Evolutionary conservation across 2,113 vertebrate genomes (phyloP).

Genomic region (Zosterops pallidus): DNA sequence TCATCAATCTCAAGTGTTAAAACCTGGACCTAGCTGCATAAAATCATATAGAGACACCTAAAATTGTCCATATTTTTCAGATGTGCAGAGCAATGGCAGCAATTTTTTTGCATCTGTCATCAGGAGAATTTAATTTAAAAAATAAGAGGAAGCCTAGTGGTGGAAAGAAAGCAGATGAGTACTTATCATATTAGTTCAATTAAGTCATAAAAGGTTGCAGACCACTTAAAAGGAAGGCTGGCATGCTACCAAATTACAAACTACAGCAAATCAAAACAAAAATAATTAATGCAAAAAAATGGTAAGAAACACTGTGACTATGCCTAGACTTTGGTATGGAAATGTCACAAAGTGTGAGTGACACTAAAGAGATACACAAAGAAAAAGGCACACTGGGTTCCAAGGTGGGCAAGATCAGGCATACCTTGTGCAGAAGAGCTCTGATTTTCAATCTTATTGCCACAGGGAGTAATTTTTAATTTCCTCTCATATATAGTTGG

Average conservation of each 20-base stretch:
- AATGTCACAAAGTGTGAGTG: not conserved
- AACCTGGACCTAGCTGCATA: not conserved
- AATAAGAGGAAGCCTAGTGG: not conserved
- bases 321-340: not conserved
- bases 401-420: not conserved
- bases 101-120: not conserved
- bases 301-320: not conserved
- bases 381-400: not conserved
- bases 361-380: not conserved
- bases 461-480: not conserved
- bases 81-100: not conserved
- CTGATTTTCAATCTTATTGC: not conserved
- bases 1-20: not conserved
- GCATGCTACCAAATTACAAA: not conserved
- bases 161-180: not conserved
- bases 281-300: not conserved
- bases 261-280: not conserved
- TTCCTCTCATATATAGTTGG: not conserved
- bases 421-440: not conserved
- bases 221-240: slow-evolving; percentile 1
- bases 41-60: not conserved
- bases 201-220: not conserved
- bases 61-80: not conserved
- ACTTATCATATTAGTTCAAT: not conserved
- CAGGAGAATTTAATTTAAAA: not conserved